Evolutionary conservation across 35 echinoderm and acorn worm genomes (phyloP).

Genomic region (Apostichopus japonicus): DNA sequence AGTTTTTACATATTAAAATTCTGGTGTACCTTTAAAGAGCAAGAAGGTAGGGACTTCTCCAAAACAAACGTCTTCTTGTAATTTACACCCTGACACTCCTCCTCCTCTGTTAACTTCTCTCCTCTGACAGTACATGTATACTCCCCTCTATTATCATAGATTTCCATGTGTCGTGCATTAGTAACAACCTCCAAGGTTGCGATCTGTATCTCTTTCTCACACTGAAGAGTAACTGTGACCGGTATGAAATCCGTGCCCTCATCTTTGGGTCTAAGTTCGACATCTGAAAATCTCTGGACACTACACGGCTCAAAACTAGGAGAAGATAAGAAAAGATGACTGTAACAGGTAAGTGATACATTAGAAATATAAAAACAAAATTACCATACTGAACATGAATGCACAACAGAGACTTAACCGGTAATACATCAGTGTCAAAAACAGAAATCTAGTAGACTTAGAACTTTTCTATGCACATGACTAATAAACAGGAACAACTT

Average conservation of each 20-base stretch:
- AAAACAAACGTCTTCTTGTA: constrained; percentile 4
- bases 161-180: constrained; percentile 53
- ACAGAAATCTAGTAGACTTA: too few relatives aligned
- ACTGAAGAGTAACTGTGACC: not conserved
- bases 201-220: not conserved
- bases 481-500: too few relatives aligned
- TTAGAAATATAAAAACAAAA: too few relatives aligned
- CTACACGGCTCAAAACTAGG: not conserved
- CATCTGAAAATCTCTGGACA: not conserved
- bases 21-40: constrained; percentile 40
- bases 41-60: not conserved
- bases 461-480: too few relatives aligned
- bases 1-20: too few relatives aligned
- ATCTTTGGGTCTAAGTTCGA: constrained; percentile 15
- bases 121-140: constrained; percentile 49
- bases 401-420: too few relatives aligned
- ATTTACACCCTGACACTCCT: not conserved
- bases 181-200: not conserved
- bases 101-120: not conserved
- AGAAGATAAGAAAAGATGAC: not conserved
- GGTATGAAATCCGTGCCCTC: not conserved
- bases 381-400: too few relatives aligned
- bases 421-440: too few relatives aligned
- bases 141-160: constrained; percentile 48
- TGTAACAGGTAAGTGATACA: too few relatives aligned